Percentiles rank a stretch among this genome's conserved stretches.
These are phyloP conservation scores for Nemapogon koenigi DNA, from an alignment of 2,888 invertebrate genomes.

Conservation along the genomic window DNA sequence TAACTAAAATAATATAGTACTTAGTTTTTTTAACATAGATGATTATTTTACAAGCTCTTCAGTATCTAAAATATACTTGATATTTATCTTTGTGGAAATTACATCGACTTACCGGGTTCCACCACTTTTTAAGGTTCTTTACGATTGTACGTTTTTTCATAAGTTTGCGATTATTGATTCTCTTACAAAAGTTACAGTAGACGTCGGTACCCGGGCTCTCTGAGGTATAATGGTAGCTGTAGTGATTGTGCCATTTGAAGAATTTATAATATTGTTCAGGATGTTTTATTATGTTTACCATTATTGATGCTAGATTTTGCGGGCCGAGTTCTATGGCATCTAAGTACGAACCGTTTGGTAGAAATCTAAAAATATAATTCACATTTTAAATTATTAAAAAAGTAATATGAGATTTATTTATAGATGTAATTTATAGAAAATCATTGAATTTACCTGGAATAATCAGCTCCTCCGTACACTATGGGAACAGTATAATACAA, in stretches of 20 bases:
- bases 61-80: no score
- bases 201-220: constrained; percentile 36
- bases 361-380: constrained; percentile 39
- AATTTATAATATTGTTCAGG: constrained; percentile 33
- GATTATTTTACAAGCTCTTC: no score
- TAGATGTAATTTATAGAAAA: no score
- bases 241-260: constrained; percentile 46
- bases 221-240: constrained; percentile 29
- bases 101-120: no score
- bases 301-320: constrained; percentile 28
- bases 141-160: constrained; percentile 26
- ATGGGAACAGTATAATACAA: constrained; percentile 6
- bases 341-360: constrained; percentile 44
- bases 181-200: constrained; percentile 39
- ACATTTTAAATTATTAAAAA: no score
- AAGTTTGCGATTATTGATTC: constrained; percentile 31
- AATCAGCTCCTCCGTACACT: constrained; percentile 9
- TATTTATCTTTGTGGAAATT: no score
- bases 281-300: constrained; percentile 32
- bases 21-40: no score
- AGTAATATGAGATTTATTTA: no score
- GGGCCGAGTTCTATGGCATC: constrained; percentile 31
- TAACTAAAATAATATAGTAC: no score
- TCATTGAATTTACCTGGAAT: constrained; percentile 10
- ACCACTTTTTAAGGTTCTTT: constrained; percentile 34